Evolutionary conservation across 2,797 vertebrate species (phyloP), one percentile per base, ranked within the genome.

Genomic region (Glyptemys insculpta): DNA sequence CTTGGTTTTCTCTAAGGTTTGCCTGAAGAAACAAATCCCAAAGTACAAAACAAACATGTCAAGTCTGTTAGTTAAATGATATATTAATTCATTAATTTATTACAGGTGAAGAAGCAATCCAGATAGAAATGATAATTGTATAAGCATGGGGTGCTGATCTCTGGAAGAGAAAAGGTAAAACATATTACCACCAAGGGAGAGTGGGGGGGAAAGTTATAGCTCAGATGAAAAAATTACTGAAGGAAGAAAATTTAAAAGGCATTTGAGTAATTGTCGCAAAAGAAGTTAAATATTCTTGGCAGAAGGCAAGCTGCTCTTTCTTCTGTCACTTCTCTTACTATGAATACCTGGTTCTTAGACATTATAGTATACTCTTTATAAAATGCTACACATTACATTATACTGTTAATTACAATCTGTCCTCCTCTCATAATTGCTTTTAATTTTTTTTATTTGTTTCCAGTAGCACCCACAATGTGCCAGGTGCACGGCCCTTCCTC

Each of bases 71-170:
- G 41, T 56, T 84, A 74, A 65, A 90, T 15, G 80, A 49, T 16
- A 87, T 81, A 79, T 89, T 37, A 86, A 91, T 82, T 8, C 12
- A n/a, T 89, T 80, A 76, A 89, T 79, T 93, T 86, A 91, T 82
- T 15, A 91, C 44, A 88, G 34, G 21, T 54, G 87, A 89, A 81
- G 62, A 85, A 27, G 74, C 76, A 88, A 62, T 47, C 44, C 57
- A 68, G 52, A 65, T 23, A 37, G 37, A 79, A 31, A 87, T 72
- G 25, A 57, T 59, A 79, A 84, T 56, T 84, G 79, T 74, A 88
- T 47, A 72, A 79, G 25, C 56, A 68, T 7, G 27, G 27, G 49
- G n/a, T 88, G 57, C 62, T 84, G 68, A 79, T 53, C 68, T 83
- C 49, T 52, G 29, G 37, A 90, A 89, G 4, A 65, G 56, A 79